These are phyloP conservation scores for Crocuta crocuta DNA, from an alignment of 2,113 vertebrate species.

Conservation along the genomic window DNA sequence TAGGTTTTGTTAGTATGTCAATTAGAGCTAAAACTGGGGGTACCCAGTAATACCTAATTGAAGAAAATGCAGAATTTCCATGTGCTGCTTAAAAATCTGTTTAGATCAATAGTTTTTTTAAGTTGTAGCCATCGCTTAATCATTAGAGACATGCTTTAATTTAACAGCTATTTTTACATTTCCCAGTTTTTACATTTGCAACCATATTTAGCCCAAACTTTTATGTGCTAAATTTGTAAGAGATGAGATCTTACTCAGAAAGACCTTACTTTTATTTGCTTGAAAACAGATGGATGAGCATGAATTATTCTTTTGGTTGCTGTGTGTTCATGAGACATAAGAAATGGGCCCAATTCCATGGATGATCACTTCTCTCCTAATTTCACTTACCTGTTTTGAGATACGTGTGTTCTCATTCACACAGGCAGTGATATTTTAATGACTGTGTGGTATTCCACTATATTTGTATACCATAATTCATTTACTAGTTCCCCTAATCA, in stretches of 20 bases:
- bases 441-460: not conserved
- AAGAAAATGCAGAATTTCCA: not conserved
- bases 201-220: not conserved
- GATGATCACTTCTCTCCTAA: not conserved
- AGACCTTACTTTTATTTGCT: not conserved
- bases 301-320: not conserved
- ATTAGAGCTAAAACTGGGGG: not conserved
- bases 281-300: not conserved
- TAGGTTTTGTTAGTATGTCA: not conserved
- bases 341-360: not conserved
- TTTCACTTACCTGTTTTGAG: not conserved
- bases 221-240: slow-evolving; percentile 17
- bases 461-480: not conserved
- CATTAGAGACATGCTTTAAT: not conserved
- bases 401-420: not conserved
- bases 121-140: not conserved
- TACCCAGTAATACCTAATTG: not conserved
- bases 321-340: not conserved
- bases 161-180: not conserved
- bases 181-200: slow-evolving; percentile 14
- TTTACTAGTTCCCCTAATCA: not conserved
- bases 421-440: not conserved
- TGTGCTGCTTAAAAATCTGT: not conserved
- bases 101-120: not conserved
- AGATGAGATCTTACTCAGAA: not conserved